Conservation (phyloP, 2,113 vertebrate genomes). For the Podocnemis expansa region DNA sequence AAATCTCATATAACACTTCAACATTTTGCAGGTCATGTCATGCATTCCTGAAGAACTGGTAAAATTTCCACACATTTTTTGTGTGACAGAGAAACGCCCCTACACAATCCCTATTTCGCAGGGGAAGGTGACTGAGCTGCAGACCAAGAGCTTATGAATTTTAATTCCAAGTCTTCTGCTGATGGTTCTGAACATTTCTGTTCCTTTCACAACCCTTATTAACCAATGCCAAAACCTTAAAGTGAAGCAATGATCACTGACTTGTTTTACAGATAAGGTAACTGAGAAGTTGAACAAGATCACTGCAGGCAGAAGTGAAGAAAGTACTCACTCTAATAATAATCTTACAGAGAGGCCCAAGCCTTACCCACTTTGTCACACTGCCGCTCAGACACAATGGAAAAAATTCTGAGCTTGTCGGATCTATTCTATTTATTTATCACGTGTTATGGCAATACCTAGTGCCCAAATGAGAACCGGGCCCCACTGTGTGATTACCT, state of each 20-base stretch:
- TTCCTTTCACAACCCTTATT: neutral
- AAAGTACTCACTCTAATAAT: rapidly evolving
- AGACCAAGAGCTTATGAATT: neutral
- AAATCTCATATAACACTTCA: neutral
- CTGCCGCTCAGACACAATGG: too few species aligned
- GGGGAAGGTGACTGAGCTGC: neutral
- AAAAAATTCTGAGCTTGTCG: rapidly evolving
- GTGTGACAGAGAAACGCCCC: neutral
- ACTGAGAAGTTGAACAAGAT: neutral
- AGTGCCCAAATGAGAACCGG: neutral
- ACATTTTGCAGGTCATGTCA: neutral
- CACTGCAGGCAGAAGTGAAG: neutral
- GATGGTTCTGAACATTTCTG: neutral
- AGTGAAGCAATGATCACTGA: neutral
- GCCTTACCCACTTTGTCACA: rapidly evolving
- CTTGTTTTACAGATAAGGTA: neutral
- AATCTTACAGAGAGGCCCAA: neutral
- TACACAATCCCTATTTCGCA: neutral
- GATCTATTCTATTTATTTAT: rapidly evolving
- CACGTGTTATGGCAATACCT: neutral
- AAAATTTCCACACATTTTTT: neutral
- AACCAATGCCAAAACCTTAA: neutral
- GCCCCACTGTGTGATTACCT: neutral
- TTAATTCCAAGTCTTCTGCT: neutral
- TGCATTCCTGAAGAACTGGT: neutral